Conservation (phyloP, 37 sponge, comb jelly and placozoan species). For the Tethya wilhelma region DNA sequence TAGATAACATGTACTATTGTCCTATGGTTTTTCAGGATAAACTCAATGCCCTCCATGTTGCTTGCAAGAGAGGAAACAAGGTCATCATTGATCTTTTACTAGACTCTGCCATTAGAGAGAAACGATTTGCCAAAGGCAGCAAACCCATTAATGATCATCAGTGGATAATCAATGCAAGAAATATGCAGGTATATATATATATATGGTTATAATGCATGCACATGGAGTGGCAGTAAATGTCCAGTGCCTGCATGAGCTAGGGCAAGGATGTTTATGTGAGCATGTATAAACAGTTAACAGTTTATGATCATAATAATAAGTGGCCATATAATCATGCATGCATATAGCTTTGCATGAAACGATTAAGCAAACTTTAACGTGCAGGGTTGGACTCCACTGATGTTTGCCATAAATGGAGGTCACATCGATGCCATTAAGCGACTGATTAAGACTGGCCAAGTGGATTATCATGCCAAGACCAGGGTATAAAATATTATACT, state of each 20-base stretch:
- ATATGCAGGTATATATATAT: too few species aligned
- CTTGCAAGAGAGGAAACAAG: slow-evolving; percentile 56
- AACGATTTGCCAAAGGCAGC: background rate
- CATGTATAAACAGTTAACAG: too few species aligned
- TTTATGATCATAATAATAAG: too few species aligned
- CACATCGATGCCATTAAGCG: background rate
- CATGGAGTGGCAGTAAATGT: too few species aligned
- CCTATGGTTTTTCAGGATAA: slow-evolving; percentile 15
- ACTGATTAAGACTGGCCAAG: background rate
- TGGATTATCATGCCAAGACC: background rate
- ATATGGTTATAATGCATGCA: too few species aligned
- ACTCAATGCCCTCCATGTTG: slow-evolving; percentile 62
- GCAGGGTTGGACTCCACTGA: slow-evolving; percentile 38
- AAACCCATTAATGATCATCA: background rate
- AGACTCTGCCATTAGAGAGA: slow-evolving; percentile 14
- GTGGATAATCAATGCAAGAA: slow-evolving; percentile 1
- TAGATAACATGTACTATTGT: background rate
- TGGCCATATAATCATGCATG: too few species aligned
- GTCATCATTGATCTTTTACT: slow-evolving; percentile 51
- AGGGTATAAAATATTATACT: background rate
- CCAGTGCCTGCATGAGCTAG: too few species aligned
- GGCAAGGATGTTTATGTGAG: too few species aligned
- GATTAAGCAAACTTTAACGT: too few species aligned
- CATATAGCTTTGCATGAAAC: too few species aligned
- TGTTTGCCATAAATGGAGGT: slow-evolving; percentile 35